Conservation (phyloP, 2,113 vertebrate species). For the Alligator mississippiensis region DNA sequence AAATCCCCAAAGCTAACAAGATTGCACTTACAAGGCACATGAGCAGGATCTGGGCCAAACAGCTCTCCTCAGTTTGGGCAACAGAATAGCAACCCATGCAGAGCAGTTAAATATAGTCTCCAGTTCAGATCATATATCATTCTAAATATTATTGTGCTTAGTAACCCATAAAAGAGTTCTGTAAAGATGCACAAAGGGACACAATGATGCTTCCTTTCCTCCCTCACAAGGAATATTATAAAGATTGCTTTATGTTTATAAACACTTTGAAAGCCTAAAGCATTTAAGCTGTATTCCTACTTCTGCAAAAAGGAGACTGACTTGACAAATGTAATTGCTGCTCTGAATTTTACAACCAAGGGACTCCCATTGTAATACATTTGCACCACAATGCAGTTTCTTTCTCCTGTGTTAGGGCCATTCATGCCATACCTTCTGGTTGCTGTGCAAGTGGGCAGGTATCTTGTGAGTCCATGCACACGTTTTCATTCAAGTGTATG, state of each 20-base stretch:
- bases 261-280: neutral
- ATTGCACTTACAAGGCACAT: slow-evolving; percentile 33
- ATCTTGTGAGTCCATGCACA: neutral
- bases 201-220: slow-evolving; percentile 1
- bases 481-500: neutral
- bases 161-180: neutral
- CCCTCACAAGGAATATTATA: neutral
- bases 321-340: neutral
- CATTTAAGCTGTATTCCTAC: neutral
- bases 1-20: slow-evolving; percentile 38
- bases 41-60: neutral
- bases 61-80: neutral
- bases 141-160: neutral
- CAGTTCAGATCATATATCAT: neutral
- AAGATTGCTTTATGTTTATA: neutral
- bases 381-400: neutral
- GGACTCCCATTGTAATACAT: neutral
- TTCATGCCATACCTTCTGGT: neutral
- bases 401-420: slow-evolving; percentile 11
- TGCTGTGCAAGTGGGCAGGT: slow-evolving; percentile 8
- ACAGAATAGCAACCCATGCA: slow-evolving; percentile 36
- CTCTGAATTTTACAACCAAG: neutral
- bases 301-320: neutral
- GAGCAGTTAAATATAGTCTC: neutral
- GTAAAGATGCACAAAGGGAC: neutral